Percentiles rank a stretch among this genome's conserved stretches.
Conservation (phyloP, 2,113 vertebrate species). For the Tragelaphus buxtoni region DNA sequence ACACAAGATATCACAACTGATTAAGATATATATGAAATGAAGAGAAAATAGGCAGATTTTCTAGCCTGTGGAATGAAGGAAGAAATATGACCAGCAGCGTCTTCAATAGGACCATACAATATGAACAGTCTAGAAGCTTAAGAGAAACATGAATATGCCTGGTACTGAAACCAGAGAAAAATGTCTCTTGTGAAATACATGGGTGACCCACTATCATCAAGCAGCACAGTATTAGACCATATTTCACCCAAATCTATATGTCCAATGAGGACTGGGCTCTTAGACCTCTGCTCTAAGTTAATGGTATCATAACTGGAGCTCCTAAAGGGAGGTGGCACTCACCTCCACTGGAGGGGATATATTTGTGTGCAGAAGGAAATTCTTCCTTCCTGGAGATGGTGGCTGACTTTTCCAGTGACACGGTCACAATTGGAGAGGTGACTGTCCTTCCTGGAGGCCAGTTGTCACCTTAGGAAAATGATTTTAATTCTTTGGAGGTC, state of each 20-base stretch:
- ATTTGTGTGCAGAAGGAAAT: not conserved
- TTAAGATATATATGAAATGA: not conserved
- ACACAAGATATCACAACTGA: not conserved
- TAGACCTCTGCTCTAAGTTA: not conserved
- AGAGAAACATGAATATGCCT: not conserved
- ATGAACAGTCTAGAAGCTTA: not conserved
- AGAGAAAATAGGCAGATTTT: not conserved
- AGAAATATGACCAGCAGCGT: not conserved
- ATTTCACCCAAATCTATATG: not conserved
- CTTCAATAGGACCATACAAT: not conserved
- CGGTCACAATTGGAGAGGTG: not conserved
- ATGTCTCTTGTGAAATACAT: not conserved
- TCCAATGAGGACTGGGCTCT: not conserved
- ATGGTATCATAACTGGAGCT: not conserved
- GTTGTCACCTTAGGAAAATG: not conserved
- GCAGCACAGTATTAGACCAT: not conserved
- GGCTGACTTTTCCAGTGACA: not conserved
- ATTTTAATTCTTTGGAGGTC: not conserved
- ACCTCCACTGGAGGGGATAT: not conserved
- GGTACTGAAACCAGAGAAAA: not conserved
- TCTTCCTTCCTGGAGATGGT: not conserved
- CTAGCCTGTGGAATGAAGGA: not conserved
- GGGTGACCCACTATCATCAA: not conserved
- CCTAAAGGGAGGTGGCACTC: not conserved
- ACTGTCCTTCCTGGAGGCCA: not conserved